These are phyloP conservation scores for Formicarius rufipectus DNA, from an alignment of 2,113 vertebrate species.

Conservation along the genomic window DNA sequence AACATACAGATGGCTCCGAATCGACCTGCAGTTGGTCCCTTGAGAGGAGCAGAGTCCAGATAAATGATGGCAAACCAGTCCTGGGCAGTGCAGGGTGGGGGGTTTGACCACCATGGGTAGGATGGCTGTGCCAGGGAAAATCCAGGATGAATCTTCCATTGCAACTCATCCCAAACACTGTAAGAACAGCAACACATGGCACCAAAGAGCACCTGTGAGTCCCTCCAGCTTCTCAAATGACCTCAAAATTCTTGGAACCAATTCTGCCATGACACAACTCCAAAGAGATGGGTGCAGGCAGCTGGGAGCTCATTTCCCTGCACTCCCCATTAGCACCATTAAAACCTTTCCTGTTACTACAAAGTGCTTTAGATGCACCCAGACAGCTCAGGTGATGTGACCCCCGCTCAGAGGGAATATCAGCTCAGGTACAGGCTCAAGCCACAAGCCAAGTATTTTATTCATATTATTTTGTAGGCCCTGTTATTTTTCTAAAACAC, in stretches of 20 bases:
- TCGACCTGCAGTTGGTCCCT: background rate
- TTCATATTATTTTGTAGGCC: background rate
- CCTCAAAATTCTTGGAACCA: background rate
- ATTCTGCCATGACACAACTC: background rate
- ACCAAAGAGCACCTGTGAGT: background rate
- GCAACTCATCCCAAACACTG: background rate
- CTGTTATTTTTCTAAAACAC: background rate
- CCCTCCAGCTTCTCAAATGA: background rate
- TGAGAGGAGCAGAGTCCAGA: background rate
- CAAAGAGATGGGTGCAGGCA: background rate
- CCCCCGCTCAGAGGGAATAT: background rate
- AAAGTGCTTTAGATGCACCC: background rate
- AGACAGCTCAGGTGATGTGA: rapidly evolving
- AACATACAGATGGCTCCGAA: background rate
- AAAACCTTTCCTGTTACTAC: background rate
- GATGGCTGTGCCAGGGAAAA: background rate
- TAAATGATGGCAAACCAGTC: background rate
- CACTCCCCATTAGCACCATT: background rate
- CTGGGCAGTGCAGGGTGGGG: background rate
- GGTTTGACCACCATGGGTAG: background rate
- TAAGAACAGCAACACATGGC: background rate
- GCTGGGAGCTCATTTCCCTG: background rate
- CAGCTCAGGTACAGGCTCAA: background rate
- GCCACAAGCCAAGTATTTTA: background rate
- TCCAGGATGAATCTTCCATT: background rate